Evolutionary conservation across 2,797 vertebrate genomes (phyloP).

Genomic region (Poecile montanus): DNA sequence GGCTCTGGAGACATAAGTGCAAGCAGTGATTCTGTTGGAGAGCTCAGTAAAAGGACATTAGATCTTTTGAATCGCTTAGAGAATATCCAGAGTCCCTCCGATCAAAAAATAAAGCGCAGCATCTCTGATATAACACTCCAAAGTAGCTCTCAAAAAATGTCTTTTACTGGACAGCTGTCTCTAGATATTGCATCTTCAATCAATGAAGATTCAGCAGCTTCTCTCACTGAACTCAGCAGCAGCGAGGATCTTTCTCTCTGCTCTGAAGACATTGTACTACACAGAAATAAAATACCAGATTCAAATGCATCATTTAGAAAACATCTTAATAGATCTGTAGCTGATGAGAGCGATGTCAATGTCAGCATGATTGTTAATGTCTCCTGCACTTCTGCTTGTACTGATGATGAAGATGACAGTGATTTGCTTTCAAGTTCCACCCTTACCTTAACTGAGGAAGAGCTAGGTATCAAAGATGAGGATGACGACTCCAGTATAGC

Average conservation of each 20-base stretch:
- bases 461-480: slow-evolving; percentile 88
- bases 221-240: slow-evolving; percentile 92
- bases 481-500: slow-evolving; percentile 87
- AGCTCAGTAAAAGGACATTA: slow-evolving; percentile 94
- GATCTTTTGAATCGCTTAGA: slow-evolving; percentile 94
- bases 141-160: slow-evolving; percentile 81
- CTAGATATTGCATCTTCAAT: slow-evolving; percentile 83
- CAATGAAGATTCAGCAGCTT: slow-evolving; percentile 89
- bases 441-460: slow-evolving; percentile 95
- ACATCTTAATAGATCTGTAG: slow-evolving; percentile 79
- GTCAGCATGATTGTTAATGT: slow-evolving; percentile 98
- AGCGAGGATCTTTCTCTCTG: slow-evolving; percentile 90
- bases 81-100: slow-evolving; percentile 91
- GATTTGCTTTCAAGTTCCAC: slow-evolving; percentile 97
- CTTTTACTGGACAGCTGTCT: slow-evolving; percentile 78
- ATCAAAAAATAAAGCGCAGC: slow-evolving; percentile 90
- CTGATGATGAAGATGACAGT: slow-evolving; percentile 95
- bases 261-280: slow-evolving; percentile 88
- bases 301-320: slow-evolving; percentile 85
- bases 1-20: slow-evolving; percentile 83
- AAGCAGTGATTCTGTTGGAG: slow-evolving; percentile 83
- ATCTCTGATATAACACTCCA: slow-evolving; percentile 91
- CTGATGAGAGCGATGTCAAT: slow-evolving; percentile 90
- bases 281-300: slow-evolving; percentile 81
- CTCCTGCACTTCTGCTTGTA: slow-evolving; percentile 93